Evolutionary conservation across 2,113 vertebrate genomes (phyloP).

Genomic region (Naja naja): DNA sequence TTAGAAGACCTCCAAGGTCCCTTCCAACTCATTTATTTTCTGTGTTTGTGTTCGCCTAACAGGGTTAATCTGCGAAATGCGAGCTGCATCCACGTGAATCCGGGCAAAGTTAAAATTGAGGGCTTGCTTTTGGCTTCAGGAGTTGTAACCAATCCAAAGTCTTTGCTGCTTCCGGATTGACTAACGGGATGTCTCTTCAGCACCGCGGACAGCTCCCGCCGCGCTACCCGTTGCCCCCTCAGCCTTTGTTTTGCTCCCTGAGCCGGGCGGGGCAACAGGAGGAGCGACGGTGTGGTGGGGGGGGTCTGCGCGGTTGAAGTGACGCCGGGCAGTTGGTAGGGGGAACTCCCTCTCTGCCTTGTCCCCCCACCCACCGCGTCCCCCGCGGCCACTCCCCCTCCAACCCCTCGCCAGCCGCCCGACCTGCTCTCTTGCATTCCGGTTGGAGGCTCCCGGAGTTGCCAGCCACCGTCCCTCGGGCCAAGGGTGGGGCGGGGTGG

Average conservation of each 20-base stretch:
- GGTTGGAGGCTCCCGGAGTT: background rate
- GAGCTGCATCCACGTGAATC: background rate
- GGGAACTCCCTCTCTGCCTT: background rate
- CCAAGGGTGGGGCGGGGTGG: accelerated
- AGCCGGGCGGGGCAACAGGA: background rate
- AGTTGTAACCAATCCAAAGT: background rate
- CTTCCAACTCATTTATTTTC: background rate
- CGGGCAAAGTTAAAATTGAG: background rate
- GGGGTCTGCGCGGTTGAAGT: background rate
- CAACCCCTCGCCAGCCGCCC: background rate
- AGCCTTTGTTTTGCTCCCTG: constrained; percentile 50
- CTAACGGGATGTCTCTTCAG: constrained; percentile 60
- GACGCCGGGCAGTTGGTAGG: background rate
- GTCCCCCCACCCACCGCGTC: too few species aligned
- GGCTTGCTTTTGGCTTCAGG: background rate
- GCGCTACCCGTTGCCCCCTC: background rate
- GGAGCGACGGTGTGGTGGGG: background rate
- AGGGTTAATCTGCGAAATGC: background rate
- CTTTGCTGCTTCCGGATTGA: background rate
- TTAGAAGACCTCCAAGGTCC: background rate
- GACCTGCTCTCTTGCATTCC: background rate
- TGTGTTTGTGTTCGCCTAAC: background rate
- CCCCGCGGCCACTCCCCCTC: background rate
- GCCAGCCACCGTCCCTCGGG: background rate
- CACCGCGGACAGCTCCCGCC: constrained; percentile 73